A percentile compares a stretch with the other conserved stretches of the same genome.
These are phyloP conservation scores for Diogma glabrata DNA, from an alignment of 2,888 invertebrate species.

Conservation along the genomic window DNA sequence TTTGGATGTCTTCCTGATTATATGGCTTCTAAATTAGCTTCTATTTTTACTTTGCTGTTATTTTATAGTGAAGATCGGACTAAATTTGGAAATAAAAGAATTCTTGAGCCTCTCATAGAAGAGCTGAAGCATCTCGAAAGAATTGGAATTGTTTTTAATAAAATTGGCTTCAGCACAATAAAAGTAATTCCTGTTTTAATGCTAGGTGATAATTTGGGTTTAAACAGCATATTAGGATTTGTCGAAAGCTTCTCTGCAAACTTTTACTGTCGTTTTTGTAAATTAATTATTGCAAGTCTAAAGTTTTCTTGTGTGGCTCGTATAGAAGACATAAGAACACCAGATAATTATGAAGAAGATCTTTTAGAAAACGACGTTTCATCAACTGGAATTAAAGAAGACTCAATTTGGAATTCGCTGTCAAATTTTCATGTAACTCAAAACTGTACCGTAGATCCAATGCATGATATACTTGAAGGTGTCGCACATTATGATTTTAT, in stretches of 20 bases:
- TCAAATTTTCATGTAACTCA: constrained; percentile 9
- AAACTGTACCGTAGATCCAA: constrained; percentile 11
- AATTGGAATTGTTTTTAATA: neutral
- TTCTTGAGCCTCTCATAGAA: neutral
- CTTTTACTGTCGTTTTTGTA: constrained; percentile 6
- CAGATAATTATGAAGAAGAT: neutral
- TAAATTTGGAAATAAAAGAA: neutral
- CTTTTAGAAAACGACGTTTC: neutral
- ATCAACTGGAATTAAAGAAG: constrained; percentile 11
- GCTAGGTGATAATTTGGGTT: constrained; percentile 8
- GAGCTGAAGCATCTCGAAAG: neutral
- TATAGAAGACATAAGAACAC: neutral
- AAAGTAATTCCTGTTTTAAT: constrained; percentile 7
- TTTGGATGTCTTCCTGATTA: neutral
- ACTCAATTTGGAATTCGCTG: constrained; percentile 10
- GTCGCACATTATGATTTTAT: constrained; percentile 8
- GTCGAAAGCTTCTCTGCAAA: neutral
- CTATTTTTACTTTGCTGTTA: constrained; percentile 4
- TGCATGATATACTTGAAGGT: constrained; percentile 14
- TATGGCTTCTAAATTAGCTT: constrained; percentile 1
- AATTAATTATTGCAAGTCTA: neutral
- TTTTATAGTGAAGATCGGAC: constrained; percentile 9
- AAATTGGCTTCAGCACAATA: neutral
- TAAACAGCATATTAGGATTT: neutral
- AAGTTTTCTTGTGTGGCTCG: neutral